A percentile compares a stretch with the other conserved stretches of the same genome.
These are phyloP conservation scores for Lysiphlebus fabarum DNA, from an alignment of 1,140 invertebrate species.

Conservation along the genomic window DNA sequence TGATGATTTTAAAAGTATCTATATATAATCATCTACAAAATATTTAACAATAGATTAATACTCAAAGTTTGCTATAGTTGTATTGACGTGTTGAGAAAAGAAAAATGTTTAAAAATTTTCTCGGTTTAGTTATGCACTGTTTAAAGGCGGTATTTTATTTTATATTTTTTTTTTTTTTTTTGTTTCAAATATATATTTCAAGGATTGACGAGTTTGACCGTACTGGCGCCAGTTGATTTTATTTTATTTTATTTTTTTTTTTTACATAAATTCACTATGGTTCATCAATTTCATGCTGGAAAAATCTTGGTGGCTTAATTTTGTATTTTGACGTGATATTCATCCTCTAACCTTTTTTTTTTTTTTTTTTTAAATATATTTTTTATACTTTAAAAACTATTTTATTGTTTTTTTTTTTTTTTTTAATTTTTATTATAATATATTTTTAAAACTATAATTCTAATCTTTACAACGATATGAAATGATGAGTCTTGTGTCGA, in stretches of 20 bases:
- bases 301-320: constrained; percentile 47
- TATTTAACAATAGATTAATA: too few species aligned
- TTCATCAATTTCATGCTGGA: constrained; percentile 47
- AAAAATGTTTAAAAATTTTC: too few species aligned
- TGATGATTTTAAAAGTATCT: background rate
- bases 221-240: constrained; percentile 43
- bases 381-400: background rate
- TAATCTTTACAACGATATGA: constrained; percentile 20
- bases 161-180: too few species aligned
- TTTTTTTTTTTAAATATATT: constrained; percentile 6
- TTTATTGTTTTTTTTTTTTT: constrained; percentile 6
- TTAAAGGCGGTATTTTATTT: too few species aligned
- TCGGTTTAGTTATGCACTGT: too few species aligned
- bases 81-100: too few species aligned
- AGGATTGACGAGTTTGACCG: too few species aligned
- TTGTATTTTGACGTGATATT: constrained; percentile 46
- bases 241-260: too few species aligned
- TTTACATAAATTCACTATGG: too few species aligned
- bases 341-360: constrained; percentile 15
- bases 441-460: constrained; percentile 22
- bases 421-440: background rate
- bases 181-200: too few species aligned
- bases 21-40: background rate
- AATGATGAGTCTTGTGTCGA: constrained; percentile 18
- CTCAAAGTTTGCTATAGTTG: too few species aligned